Conservation (phyloP, 2,113 vertebrate genomes). For the Pipa parva region DNA sequence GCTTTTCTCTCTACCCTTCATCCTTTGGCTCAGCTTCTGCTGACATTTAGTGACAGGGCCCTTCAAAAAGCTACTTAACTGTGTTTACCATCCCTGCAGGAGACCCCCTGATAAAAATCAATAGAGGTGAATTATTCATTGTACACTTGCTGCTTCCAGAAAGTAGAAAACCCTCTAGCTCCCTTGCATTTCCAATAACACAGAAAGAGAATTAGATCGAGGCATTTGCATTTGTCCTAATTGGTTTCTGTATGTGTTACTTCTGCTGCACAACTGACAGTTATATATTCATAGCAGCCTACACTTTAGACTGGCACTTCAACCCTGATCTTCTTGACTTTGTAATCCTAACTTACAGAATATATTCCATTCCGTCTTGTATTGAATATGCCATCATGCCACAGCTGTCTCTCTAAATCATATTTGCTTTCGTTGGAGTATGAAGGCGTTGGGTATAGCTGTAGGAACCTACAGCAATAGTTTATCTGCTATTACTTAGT, state of each 20-base stretch:
- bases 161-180: background rate
- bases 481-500: no score
- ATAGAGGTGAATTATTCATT: constrained; percentile 16
- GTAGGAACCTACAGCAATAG: no score
- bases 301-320: no score
- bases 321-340: no score
- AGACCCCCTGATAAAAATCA: background rate
- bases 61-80: background rate
- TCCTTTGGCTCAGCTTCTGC: background rate
- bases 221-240: background rate
- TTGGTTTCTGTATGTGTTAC: background rate
- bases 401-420: no score
- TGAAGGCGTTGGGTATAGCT: no score
- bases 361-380: no score
- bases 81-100: background rate
- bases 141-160: background rate
- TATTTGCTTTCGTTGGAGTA: no score
- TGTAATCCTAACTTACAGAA: no score
- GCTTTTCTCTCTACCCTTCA: background rate
- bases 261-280: no score
- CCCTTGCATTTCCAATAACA: background rate
- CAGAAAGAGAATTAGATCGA: background rate
- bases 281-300: no score
- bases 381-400: no score
- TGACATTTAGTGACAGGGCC: background rate